Evolutionary conservation across 2,888 invertebrate genomes (phyloP), one percentile per base, ranked within the genome.

Genomic region (Cybosia mesomella): DNA sequence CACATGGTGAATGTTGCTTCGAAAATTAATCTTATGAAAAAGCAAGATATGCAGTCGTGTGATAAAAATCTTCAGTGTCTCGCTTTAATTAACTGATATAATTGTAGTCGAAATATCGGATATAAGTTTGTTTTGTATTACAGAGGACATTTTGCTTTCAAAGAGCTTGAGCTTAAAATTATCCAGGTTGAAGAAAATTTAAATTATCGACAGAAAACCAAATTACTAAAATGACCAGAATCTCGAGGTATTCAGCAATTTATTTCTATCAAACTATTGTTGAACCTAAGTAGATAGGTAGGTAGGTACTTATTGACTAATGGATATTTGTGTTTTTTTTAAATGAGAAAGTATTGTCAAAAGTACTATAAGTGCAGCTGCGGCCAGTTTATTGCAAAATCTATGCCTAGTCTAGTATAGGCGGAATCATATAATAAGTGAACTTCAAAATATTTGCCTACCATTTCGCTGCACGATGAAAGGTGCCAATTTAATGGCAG

Each of bases 1-100:
- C 69, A 71, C 68, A 67, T 73, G 39, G 72, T 68, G 71, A 57
- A 70, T 80, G 68, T 81, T 75, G 79, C 81, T 82, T 80, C 65
- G 65, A 68, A 66, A 65, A 61, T 43, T 61, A 61, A 70, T 61
- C 71, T 73, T 72, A 70, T 77, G 67, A 66, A 67, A 80, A 61
- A 72, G 70, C 71, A 73, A 75, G 60, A 62, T 75, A 78, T 72
- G 75, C 67, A 77, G 58, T 24, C 60, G 60, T 68, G 62, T 58
- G 61, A 34, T 57, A 43, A 61, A 55, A 43, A 60, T 57, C 58
- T 58, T 58, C 49, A 53, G 58, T 49, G 24, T 62, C 24, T 67
- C 62, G 67, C 62, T 67, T 67, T 24, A 61, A 43, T 58, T 62
- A 61, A 36, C 60, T 22, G 18, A 49, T 21, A 28, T 58, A 58